Evolutionary conservation across 2,888 invertebrate species (phyloP).

Genomic region (Apotomis capreana): DNA sequence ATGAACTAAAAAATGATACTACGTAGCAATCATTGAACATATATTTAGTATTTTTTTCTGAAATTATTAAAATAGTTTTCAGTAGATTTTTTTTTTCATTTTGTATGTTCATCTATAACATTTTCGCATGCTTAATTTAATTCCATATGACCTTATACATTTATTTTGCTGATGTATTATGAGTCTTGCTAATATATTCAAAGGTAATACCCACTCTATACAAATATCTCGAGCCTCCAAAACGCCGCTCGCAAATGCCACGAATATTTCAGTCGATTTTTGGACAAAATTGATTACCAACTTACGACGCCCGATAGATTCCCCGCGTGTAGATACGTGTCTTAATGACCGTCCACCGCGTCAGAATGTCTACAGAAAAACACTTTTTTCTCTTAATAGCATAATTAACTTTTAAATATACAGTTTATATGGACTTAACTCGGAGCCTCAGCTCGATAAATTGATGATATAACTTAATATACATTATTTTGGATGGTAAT

Average conservation of each 20-base stretch:
- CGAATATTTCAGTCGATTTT: constrained; percentile 67
- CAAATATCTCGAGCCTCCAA: constrained; percentile 38
- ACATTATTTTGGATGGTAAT: constrained; percentile 32
- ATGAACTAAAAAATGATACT: no score
- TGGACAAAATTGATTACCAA: constrained; percentile 72
- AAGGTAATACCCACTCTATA: constrained; percentile 54
- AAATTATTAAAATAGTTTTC: no score
- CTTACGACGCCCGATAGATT: constrained; percentile 68
- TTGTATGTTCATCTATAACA: no score
- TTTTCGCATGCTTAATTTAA: no score
- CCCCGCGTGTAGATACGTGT: constrained; percentile 70
- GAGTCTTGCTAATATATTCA: background rate
- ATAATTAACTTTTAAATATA: constrained; percentile 60
- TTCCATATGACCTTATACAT: no score
- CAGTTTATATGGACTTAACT: constrained; percentile 25
- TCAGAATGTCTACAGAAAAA: constrained; percentile 66
- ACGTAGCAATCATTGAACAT: no score
- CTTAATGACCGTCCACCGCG: constrained; percentile 67
- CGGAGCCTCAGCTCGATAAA: constrained; percentile 27
- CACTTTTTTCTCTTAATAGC: constrained; percentile 71
- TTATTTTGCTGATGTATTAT: no score
- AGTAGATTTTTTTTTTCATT: no score
- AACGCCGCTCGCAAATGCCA: constrained; percentile 65
- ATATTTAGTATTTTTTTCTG: no score
- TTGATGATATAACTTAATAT: constrained; percentile 33